Evolutionary conservation across 2,113 vertebrate genomes (phyloP), one percentile per base, ranked within the genome.

Genomic region (Eudyptes chrysolophus): DNA sequence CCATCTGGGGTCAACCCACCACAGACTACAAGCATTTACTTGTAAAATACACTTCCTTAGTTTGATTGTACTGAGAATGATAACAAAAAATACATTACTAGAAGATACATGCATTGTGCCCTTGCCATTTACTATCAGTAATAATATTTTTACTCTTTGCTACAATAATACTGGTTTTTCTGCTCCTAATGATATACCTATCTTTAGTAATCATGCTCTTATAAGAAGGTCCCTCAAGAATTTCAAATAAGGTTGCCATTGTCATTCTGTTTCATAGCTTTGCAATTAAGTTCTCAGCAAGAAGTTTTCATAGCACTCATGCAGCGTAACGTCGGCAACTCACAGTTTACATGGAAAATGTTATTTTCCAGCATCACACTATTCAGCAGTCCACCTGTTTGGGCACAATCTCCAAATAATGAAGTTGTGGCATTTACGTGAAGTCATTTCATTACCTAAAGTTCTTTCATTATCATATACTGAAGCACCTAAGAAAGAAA

Each of bases 61-160:
- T 5, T 77, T 72, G 22, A 65, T 14, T 46, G 11, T 49, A 42
- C 11, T 58, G 21, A 34, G 21, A 89, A 74, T 36, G 0, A 15
- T 26, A 40, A 60, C 16, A 90, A 79, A 79, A 61, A 44, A 74
- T 9, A 20, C 10, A 22, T 7, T 14, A n/a, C 3, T 34, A 57
- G 52, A 69, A 54, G 5, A 72, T 11, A 26, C 2, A 27, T 3
- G 8, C 25, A 69, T 2, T 5, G 9, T 0, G 0, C 15, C 16
- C 18, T 61, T 89, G 16, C 19, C 16, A 40, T 40, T 83, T 80
- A 65, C 4, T 76, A 16, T 64, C 10, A 80, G 4, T 29, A 66
- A 87, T 5, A 79, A 44, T 29, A 40, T 29, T 55, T 69, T 48
- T 78, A 65, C 16, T 66, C 27, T 89, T 61, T 57, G 8, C 4